These are phyloP conservation scores for Plumapathes pennacea DNA, from an alignment of 92 coral and sea anemone species.

Conservation along the genomic window DNA sequence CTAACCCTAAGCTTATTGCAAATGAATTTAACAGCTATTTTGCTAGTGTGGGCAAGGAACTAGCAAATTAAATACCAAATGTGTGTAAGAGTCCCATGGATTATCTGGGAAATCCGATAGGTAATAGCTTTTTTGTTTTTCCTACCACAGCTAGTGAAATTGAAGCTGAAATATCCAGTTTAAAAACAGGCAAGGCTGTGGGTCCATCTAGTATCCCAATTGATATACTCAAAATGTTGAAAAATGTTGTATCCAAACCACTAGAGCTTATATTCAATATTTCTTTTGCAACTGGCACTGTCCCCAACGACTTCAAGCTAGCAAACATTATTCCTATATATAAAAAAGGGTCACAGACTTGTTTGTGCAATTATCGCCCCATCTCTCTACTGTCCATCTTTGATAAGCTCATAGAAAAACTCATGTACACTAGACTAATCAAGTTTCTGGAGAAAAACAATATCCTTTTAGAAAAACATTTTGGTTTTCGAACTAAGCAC, in stretches of 20 bases:
- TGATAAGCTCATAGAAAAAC: constrained; percentile 36
- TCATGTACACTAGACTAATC: constrained; percentile 32
- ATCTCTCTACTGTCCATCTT: constrained; percentile 25
- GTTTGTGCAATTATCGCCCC: constrained; percentile 24
- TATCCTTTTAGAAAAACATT: constrained; percentile 19
- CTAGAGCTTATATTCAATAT: constrained; percentile 39
- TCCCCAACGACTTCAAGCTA: constrained; percentile 40
- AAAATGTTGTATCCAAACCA: constrained; percentile 38
- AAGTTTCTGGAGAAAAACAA: constrained; percentile 19
- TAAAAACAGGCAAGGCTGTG: constrained; percentile 24
- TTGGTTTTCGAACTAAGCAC: constrained; percentile 30
- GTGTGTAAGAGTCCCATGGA: constrained; percentile 26
- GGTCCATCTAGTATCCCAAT: constrained; percentile 41
- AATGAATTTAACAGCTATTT: constrained; percentile 31
- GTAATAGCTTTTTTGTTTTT: constrained; percentile 29
- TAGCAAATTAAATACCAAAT: constrained; percentile 35
- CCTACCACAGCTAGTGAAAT: constrained; percentile 34
- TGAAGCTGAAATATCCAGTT: constrained; percentile 30
- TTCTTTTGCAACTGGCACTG: constrained; percentile 40
- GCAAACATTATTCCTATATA: constrained; percentile 33
- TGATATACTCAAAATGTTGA: constrained; percentile 24
- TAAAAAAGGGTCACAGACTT: constrained; percentile 8
- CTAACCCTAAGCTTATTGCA: constrained; percentile 24
- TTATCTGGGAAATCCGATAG: constrained; percentile 16
- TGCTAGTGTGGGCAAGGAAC: constrained; percentile 29